Evolutionary conservation across 2,113 vertebrate species (phyloP), one percentile per base, ranked within the genome.

Genomic region (Oenanthe oenanthe): DNA sequence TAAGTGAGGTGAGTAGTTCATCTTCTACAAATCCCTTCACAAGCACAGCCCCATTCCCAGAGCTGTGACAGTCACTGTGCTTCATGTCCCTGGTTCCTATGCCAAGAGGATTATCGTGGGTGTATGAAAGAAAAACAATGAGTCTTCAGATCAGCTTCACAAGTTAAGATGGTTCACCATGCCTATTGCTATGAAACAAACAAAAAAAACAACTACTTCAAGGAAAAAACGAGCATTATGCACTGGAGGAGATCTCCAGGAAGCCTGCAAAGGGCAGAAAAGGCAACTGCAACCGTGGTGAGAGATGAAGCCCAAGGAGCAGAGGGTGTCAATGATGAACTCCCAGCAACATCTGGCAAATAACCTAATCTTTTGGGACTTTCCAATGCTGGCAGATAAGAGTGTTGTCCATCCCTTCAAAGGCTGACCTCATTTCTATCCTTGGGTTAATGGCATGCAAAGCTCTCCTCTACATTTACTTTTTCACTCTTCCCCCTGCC

Each of bases 281-380:
- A 97, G 89, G 62, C 79, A 93, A 84, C 71, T 28, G 61, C 73
- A 86, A 85, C 91, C 47, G 81, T 8, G 32, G 89, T 0, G 21
- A 91, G 80, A 95, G 92, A 93, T 57, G 81, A 91, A 95, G 87
- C 88, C 83, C 81, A 72, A 17, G 51, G 93, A 95, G 86, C 84
- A 83, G 62, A 95, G 93, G 85, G 90, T 94, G 95, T 96, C 93
- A 93, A 26, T 90, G 92, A 98, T 94, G 93, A 91, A 91, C 93
- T 97, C 93, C 91, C 89, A 92, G 89, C 86, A 97, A 97, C 95
- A 97, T 96, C 96, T 96, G 95, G 93, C 83, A 96, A 93, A 97
- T 89, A 93, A 93, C 62, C 71, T 85, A 67, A 70, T 90, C 91
- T 57, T 31, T 24, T 62, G 88, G 94, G 72, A 91, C 93, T 93